phyloP scores from a whole-genome alignment of 2,113 vertebrate species.

The Thinocorus orbignyianus region DNA sequence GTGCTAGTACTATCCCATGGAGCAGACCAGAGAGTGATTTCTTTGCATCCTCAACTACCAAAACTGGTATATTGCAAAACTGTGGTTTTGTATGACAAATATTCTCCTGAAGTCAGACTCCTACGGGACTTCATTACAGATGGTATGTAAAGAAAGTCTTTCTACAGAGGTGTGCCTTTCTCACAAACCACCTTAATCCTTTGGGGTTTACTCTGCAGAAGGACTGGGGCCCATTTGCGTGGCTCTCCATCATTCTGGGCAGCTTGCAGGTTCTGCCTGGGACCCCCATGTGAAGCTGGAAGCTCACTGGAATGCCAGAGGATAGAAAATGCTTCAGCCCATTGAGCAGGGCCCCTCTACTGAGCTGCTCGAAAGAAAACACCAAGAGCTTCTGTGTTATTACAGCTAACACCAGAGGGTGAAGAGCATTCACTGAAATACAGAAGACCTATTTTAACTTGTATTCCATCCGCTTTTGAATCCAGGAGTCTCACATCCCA shows the following conservation, averaged over 20 bases:
- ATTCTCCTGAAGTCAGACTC: neutral
- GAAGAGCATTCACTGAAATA: neutral
- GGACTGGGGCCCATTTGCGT: neutral
- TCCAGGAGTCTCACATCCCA: neutral
- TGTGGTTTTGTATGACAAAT: neutral
- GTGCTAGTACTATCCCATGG: neutral
- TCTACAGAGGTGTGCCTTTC: neutral
- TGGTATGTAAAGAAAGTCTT: neutral
- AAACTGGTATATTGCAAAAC: neutral
- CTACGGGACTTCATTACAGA: neutral
- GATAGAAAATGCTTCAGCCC: neutral
- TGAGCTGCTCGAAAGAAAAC: neutral
- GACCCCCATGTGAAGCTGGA: neutral
- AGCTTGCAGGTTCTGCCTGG: neutral
- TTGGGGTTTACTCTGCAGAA: neutral
- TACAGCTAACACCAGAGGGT: constrained; percentile 7
- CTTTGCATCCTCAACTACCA: neutral
- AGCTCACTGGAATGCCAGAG: neutral
- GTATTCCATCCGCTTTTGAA: neutral
- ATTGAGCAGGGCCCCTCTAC: neutral
- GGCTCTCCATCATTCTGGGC: neutral
- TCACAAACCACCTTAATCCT: neutral
- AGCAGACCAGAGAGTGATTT: neutral
- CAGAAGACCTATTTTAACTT: neutral
- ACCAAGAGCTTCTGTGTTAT: neutral